Conservation (phyloP, 2,888 invertebrate genomes). For the Danaus chrysippus region DNA sequence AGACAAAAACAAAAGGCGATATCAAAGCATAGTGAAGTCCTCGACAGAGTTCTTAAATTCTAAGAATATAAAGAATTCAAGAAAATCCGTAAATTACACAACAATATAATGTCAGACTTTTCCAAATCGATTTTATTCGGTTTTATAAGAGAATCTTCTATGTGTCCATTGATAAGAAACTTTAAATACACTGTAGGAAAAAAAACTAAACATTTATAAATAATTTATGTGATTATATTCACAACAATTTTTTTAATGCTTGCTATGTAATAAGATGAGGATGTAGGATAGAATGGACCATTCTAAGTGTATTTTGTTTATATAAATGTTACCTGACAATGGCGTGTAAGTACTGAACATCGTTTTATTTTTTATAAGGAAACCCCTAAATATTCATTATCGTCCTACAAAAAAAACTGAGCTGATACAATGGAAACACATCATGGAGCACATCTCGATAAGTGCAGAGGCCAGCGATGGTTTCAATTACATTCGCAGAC, state of each 20-base stretch:
- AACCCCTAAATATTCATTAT: too few relatives aligned
- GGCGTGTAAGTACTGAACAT: too few relatives aligned
- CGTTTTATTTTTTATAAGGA: too few relatives aligned
- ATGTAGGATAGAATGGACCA: too few relatives aligned
- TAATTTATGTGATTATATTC: background rate
- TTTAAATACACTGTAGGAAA: background rate
- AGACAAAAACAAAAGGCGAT: constrained; percentile 6
- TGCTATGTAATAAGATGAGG: too few relatives aligned
- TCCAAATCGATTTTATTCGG: constrained; percentile 49
- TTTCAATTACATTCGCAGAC: constrained; percentile 65
- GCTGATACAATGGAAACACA: constrained; percentile 36
- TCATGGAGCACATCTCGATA: constrained; percentile 50
- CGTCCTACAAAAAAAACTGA: too few relatives aligned
- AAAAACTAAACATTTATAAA: background rate
- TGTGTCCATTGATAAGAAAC: constrained; percentile 39
- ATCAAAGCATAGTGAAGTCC: constrained; percentile 8
- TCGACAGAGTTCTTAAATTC: constrained; percentile 9
- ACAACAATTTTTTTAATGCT: too few relatives aligned
- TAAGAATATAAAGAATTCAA: constrained; percentile 16
- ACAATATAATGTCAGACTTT: constrained; percentile 45
- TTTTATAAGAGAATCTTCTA: constrained; percentile 42
- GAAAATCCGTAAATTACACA: constrained; percentile 29
- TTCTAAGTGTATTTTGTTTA: too few relatives aligned
- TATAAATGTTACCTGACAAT: too few relatives aligned
- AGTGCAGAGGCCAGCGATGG: constrained; percentile 59